phyloP scores from a whole-genome alignment of 2,888 invertebrate genomes.

The Pseudeuparius sepicola region DNA sequence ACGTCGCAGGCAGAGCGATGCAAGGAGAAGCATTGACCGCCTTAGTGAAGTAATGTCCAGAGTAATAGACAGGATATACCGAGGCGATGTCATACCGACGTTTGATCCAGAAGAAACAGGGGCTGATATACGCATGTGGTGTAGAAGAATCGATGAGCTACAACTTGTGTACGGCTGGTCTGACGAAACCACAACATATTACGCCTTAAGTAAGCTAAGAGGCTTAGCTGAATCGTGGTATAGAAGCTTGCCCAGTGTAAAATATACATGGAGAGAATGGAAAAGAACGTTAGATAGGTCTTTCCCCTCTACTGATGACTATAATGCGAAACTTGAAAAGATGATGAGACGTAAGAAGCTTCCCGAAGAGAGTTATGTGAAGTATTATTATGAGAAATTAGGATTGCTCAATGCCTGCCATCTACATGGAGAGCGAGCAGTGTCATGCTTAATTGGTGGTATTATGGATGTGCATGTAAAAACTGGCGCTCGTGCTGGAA shows the following conservation, averaged over 20 bases:
- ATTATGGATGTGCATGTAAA: slow-evolving; percentile 9
- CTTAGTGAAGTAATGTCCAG: too few species aligned
- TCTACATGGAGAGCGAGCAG: slow-evolving; percentile 13
- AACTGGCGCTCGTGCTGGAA: slow-evolving; percentile 12
- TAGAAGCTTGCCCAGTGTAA: slow-evolving; percentile 14
- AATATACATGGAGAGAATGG: slow-evolving; percentile 21
- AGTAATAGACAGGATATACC: too few species aligned
- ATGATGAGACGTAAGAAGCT: slow-evolving; percentile 13
- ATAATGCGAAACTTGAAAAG: slow-evolving; percentile 4
- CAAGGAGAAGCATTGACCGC: too few species aligned
- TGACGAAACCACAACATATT: slow-evolving; percentile 18
- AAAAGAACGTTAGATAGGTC: slow-evolving; percentile 19
- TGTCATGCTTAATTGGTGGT: slow-evolving; percentile 16
- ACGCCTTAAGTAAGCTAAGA: slow-evolving; percentile 23
- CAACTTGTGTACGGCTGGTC: slow-evolving; percentile 11
- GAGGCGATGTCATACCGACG: slow-evolving; percentile 9
- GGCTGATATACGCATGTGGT: slow-evolving; percentile 7
- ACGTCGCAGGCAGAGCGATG: too few species aligned
- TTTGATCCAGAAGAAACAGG: slow-evolving; percentile 12
- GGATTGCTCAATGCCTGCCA: slow-evolving; percentile 9
- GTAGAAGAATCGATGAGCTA: slow-evolving; percentile 12
- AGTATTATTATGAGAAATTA: slow-evolving; percentile 16
- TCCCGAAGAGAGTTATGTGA: slow-evolving; percentile 10
- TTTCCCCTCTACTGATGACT: slow-evolving; percentile 15
- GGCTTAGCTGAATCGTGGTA: slow-evolving; percentile 24